A percentile compares a stretch with the other conserved stretches of the same genome.
Conservation (phyloP, 2,888 invertebrate species). For the Apamea anceps region DNA sequence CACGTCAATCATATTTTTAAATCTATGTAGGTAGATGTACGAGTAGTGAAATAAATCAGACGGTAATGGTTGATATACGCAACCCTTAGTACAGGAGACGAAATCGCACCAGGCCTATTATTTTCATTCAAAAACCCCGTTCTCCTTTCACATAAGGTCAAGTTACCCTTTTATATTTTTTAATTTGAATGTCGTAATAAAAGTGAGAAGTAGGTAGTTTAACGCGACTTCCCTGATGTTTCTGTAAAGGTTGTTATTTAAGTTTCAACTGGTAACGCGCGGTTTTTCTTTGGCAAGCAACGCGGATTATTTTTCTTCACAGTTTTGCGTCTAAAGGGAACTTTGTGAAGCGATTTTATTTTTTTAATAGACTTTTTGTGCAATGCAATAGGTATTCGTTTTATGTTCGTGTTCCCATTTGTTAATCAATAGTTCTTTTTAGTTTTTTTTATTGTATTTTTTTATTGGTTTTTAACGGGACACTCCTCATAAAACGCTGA, state of each 20-base stretch:
- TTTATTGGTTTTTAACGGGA: background rate
- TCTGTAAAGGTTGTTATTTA: slow-evolving; percentile 42
- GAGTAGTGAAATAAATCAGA: no score
- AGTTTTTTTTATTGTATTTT: no score
- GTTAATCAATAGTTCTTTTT: background rate
- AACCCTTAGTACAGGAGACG: background rate
- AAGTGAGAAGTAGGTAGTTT: slow-evolving; percentile 58
- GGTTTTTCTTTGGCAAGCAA: slow-evolving; percentile 22
- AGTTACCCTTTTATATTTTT: slow-evolving; percentile 66
- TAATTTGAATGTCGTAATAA: slow-evolving; percentile 66
- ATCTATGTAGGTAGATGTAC: no score
- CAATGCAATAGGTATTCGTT: no score
- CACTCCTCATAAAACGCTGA: background rate
- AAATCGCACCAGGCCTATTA: slow-evolving; percentile 7
- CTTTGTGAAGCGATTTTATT: slow-evolving; percentile 3
- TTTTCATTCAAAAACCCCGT: slow-evolving; percentile 54
- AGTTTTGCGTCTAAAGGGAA: slow-evolving; percentile 3
- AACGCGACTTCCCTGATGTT: slow-evolving; percentile 19
- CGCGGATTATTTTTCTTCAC: slow-evolving; percentile 31
- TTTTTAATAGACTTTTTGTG: slow-evolving; percentile 3
- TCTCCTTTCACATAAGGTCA: slow-evolving; percentile 69
- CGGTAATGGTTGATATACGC: background rate
- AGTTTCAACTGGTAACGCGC: slow-evolving; percentile 33
- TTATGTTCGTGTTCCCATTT: background rate
- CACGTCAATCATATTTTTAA: no score